These are phyloP conservation scores for Lasiommata megera DNA, from an alignment of 2,888 invertebrate genomes.

Conservation along the genomic window DNA sequence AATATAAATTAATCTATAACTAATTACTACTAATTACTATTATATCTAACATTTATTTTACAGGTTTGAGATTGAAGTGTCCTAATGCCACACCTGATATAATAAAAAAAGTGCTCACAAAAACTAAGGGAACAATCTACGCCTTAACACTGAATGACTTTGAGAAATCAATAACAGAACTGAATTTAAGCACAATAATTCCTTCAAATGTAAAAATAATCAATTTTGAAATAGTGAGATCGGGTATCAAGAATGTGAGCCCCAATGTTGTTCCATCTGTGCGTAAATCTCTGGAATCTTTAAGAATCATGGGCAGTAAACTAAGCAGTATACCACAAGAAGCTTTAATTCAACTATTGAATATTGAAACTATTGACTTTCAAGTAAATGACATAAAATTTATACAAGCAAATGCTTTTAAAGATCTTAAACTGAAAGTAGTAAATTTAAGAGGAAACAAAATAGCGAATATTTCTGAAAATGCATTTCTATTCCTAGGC, in stretches of 20 bases:
- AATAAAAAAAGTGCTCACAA: constrained; percentile 86
- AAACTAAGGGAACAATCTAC: constrained; percentile 86
- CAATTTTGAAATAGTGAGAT: constrained; percentile 90
- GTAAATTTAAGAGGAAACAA: constrained; percentile 92
- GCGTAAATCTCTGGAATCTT: constrained; percentile 86
- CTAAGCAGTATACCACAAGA: constrained; percentile 88
- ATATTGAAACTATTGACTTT: constrained; percentile 88
- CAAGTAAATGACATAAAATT: constrained; percentile 93
- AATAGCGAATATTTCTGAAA: constrained; percentile 89
- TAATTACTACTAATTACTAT: too few relatives aligned
- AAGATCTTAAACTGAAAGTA: constrained; percentile 89
- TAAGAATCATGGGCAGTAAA: constrained; percentile 89
- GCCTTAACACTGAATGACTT: constrained; percentile 94
- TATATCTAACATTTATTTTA: constrained; percentile 36
- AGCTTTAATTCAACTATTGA: constrained; percentile 85
- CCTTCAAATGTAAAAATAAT: constrained; percentile 85
- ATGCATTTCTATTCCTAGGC: constrained; percentile 90
- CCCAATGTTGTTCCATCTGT: constrained; percentile 86
- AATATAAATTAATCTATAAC: too few relatives aligned
- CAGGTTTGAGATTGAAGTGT: constrained; percentile 93
- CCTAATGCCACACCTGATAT: constrained; percentile 90
- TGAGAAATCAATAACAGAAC: constrained; percentile 88
- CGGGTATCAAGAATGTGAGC: constrained; percentile 85
- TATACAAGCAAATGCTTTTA: constrained; percentile 91
- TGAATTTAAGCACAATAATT: constrained; percentile 86